Percentiles rank a stretch among this genome's conserved stretches.
phyloP scores from a whole-genome alignment of 2,888 invertebrate species.

The Parapristionchus giblindavisi region DNA sequence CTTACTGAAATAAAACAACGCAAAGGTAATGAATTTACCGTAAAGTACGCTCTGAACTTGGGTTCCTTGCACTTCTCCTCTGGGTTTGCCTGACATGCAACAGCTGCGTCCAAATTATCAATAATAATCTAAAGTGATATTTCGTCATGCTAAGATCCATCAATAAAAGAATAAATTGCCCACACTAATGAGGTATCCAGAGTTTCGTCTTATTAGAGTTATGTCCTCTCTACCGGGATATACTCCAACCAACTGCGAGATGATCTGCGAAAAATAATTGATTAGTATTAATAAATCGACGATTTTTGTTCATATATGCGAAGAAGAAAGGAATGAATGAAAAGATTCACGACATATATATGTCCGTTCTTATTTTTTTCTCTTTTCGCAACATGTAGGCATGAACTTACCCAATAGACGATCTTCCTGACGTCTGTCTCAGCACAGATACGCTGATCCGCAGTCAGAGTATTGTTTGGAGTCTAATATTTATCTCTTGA shows the following conservation, averaged over 20 bases:
- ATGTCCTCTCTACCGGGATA: neutral
- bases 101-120: neutral
- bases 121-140: too few relatives aligned
- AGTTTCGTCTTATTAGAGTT: neutral
- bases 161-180: neutral
- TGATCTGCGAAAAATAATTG: neutral
- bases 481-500: too few relatives aligned
- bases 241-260: neutral
- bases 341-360: too few relatives aligned
- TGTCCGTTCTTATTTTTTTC: too few relatives aligned
- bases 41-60: neutral
- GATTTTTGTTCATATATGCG: too few relatives aligned
- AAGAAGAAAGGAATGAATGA: too few relatives aligned
- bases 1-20: neutral
- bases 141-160: too few relatives aligned
- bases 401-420: too few relatives aligned
- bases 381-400: too few relatives aligned
- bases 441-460: too few relatives aligned
- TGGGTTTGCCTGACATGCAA: neutral
- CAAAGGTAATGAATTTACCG: slow-evolving; percentile 3
- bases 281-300: neutral
- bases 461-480: too few relatives aligned
- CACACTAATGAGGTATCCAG: neutral
- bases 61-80: neutral
- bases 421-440: too few relatives aligned